Conservation (phyloP, 2,888 invertebrate genomes). For the Drosophila limbata region DNA sequence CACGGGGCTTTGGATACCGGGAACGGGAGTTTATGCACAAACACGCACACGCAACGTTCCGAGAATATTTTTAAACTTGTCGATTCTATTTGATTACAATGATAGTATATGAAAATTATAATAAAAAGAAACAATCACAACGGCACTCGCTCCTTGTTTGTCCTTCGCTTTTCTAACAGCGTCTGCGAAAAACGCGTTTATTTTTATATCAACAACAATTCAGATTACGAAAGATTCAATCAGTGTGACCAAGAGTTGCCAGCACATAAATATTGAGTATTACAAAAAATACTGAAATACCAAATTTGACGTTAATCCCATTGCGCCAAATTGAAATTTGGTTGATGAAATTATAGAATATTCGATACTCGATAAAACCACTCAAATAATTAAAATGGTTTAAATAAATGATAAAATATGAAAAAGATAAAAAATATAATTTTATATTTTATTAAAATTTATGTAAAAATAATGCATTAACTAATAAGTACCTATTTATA, state of each 20-base stretch:
- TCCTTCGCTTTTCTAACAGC: constrained; percentile 23
- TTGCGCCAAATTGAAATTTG: no score
- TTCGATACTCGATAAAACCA: no score
- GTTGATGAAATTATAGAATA: no score
- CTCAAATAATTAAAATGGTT: no score
- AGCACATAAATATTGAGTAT: background rate
- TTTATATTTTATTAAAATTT: no score
- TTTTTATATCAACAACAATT: constrained; percentile 43
- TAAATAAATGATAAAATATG: no score
- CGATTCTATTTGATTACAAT: constrained; percentile 2
- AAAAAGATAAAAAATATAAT: no score
- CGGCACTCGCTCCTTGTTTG: constrained; percentile 7
- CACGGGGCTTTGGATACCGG: constrained; percentile 22
- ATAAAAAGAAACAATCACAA: background rate
- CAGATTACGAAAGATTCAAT: constrained; percentile 40
- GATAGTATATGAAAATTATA: background rate
- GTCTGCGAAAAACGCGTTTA: constrained; percentile 23
- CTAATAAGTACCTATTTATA: no score
- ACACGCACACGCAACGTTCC: constrained; percentile 19
- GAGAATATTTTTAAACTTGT: constrained; percentile 10
- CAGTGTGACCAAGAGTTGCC: constrained; percentile 22
- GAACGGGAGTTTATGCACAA: constrained; percentile 12
- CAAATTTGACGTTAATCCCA: no score
- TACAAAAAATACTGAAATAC: constrained; percentile 14
- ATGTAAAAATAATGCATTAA: no score